phyloP scores from a whole-genome alignment of 1,140 invertebrate species.

The Pseudomyrmex sp. region DNA sequence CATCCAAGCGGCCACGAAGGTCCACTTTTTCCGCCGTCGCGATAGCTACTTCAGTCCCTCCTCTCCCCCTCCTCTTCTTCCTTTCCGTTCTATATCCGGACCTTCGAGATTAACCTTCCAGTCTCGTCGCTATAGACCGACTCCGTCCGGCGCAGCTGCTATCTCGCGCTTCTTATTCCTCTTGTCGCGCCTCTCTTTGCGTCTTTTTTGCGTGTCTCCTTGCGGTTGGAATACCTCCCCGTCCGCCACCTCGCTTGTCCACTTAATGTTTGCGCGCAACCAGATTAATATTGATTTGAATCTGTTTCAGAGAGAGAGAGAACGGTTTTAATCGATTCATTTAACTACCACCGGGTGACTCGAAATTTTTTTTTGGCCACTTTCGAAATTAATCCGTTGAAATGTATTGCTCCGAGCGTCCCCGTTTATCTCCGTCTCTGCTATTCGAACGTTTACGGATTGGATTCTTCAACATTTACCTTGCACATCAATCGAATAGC shows the following conservation, averaged over 20 bases:
- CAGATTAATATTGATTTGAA: neutral
- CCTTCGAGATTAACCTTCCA: slow-evolving; percentile 50
- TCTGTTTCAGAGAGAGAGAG: neutral
- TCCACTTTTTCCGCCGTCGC: slow-evolving; percentile 51
- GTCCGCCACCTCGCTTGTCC: neutral
- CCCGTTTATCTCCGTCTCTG: neutral
- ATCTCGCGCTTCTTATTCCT: slow-evolving; percentile 45
- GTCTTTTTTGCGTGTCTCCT: neutral
- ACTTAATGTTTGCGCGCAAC: slow-evolving; percentile 25
- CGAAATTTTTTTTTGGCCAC: slow-evolving; percentile 10
- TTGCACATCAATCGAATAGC: neutral
- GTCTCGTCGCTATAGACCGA: slow-evolving; percentile 36
- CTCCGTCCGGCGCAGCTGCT: slow-evolving; percentile 39
- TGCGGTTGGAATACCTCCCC: neutral
- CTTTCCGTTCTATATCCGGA: slow-evolving; percentile 1
- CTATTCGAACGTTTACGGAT: neutral
- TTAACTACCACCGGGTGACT: neutral
- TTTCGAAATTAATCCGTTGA: slow-evolving; percentile 41
- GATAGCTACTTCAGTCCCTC: slow-evolving; percentile 33
- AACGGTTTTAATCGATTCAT: neutral
- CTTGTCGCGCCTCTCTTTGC: slow-evolving; percentile 23
- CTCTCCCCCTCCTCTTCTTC: neutral
- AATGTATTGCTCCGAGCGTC: neutral
- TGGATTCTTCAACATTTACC: slow-evolving; percentile 16
- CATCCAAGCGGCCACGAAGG: slow-evolving; percentile 19